Evolutionary conservation across 1,140 invertebrate genomes (phyloP), one percentile per base, ranked within the genome.

Genomic region (Sminthurinus signatus): DNA sequence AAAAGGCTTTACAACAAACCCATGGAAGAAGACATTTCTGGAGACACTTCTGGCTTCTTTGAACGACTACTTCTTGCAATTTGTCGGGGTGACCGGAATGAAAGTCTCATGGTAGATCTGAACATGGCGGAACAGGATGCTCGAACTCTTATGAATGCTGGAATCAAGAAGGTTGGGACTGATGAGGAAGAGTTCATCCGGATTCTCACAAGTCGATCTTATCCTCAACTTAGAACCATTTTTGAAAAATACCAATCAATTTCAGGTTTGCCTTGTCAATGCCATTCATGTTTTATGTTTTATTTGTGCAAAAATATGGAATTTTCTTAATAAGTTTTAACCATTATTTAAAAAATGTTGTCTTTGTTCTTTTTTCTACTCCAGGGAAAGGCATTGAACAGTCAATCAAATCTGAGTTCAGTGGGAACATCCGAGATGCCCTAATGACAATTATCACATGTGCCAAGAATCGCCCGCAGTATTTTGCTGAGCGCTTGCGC

Each of bases 21-120:
- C 51, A 77, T 98, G 62, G 95, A 98, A 75, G 83, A 83, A 4
- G 93, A 96, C 73, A 80, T 98, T 56, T 87, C 87, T 74, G 88
- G 86, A 25, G 96, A 98, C 74, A 96, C 94, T 23, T 95, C 92
- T 2, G 95, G 92, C 2, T 83, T 91, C 74, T 97, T 97, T 78
- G 89, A 90, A 76, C 85, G 92, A 60, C 79, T 98, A 3, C 83
- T 96, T 51, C 86, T 98, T 21, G 89, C 88, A 0, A 77, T 91
- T 46, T 84, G 85, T 54, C 82, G 82, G n/a, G n/a, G n/a, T n/a
- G n/a, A n/a, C n/a, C n/a, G n/a, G n/a, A 81, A 85, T 75, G 88
- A 91, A 78, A 83, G 84, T 61, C 84, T 82, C 71, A 76, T 82
- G 23, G 80, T 85, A 2, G 81, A 90, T 76, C 80, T 77, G 36